Base-by-base conservation (phyloP, 2,113 vertebrate species). In the Sinocyclocheilus anshuiensis region DNA sequence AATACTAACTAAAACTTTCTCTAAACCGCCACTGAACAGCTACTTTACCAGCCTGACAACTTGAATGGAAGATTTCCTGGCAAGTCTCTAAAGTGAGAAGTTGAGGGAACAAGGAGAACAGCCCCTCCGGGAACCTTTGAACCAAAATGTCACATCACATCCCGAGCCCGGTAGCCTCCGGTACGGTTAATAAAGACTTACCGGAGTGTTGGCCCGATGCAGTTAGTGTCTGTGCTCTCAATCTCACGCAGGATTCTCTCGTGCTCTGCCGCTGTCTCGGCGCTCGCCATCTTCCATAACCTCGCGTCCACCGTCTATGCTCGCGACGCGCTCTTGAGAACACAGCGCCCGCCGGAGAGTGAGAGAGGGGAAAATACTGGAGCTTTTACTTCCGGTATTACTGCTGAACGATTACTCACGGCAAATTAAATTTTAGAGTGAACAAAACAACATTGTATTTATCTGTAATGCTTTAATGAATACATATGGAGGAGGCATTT, bases 181-280 rank as follows among this genome's bases (percentile, higher is more conserved):
- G 33, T 15, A 29, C 13, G 10, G 33, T 59, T 22, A 45, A 24
- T n/a, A 36, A 24, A n/a, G n/a, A 84, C 93, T 94, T 91, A 98
- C 97, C 97, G 95, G 87, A 98, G 97, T 86, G 98, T 99, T 89
- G 97, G 98, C 39, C 98, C 98, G 91, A 99, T 97, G 85, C 97
- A 99, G 93, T 97, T 97, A 83, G 97, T 96, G 94, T 99, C 98
- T 0, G 98, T 99, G 94, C 97, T 99, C 94, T 99, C 97, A 84
- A 99, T 97, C 92, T 99, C 98, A 84, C 96, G 96, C 87, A 99
- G 93, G 92, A 99, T 98, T 83, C 98, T 94, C 88, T 98, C 97
- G 86, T 99, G 97, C 87, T 99, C 97, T 86, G 97, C 96, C 85
- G 96, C 96, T 91, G 95, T 94, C 94, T 99, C 97, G 91, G 96